Base-by-base conservation (phyloP, 53 echinoderm and acorn worm genomes). In the Echinometra lucunter region DNA sequence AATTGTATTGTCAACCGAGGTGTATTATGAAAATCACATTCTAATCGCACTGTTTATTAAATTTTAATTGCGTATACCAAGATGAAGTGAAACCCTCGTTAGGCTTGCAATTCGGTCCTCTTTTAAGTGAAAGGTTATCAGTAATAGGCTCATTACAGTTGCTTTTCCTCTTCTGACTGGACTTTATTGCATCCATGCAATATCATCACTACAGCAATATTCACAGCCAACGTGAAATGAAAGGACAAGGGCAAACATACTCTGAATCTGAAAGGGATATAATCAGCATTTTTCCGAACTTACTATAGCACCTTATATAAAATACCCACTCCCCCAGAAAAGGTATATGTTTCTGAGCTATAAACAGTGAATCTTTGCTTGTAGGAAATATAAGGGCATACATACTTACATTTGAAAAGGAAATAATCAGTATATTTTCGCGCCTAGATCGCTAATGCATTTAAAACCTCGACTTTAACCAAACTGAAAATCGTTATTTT, bases 21-120 rank as follows among this genome's bases (percentile, higher is more conserved):
- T 23, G 42, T 42, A 42, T 78, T 42, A 78, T 40, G 23, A 78
- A 78, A 38, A 42, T 78, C 78, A 78, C 78, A 78, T 78, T 78
- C 17, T 42, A 40, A 78, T 78, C 78, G 23, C 42, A 78, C 72
- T 32, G 78, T 42, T 78, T 78, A 78, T 78, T 78, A 78, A 42
- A 78, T 78, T 78, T 78, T 78, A 42, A 78, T 78, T 78, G 42
- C 78, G 40, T 78, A 18, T 40, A 78, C 38, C 38, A 40, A 21
- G 38, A 72, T 72, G 32, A 72, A 25, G 32, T 69, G 30, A 69
- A 69, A 78, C 17, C 78, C 42, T 78, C 42, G 21, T 78, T 42
- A 78, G 6, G 8, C 78, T 35, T 18, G 21, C 78, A 42, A 19
- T 35, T 78, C 78, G 78, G 42, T 35, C 35, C 35, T 32, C 35